phyloP scores from a whole-genome alignment of 23 tunicate species.

The Phallusia fumigata region DNA sequence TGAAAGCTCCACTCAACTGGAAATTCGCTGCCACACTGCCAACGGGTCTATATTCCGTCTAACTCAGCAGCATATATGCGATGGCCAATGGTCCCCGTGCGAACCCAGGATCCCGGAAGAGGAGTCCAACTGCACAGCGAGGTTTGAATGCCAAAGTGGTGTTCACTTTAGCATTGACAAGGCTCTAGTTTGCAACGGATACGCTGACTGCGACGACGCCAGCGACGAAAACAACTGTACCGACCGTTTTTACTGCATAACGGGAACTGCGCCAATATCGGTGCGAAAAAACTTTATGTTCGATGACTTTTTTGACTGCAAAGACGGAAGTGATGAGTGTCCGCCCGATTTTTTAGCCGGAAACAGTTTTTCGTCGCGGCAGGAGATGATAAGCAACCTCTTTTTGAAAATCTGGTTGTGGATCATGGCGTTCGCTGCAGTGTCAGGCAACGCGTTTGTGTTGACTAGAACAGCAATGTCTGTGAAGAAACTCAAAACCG shows the following conservation, averaged over 20 bases:
- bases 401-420: conserved; percentile 31
- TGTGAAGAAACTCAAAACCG: background rate
- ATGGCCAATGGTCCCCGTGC: conserved; percentile 50
- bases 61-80: conserved; percentile 37
- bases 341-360: conserved; percentile 21
- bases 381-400: conserved; percentile 39
- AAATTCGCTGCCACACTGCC: background rate
- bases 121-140: conserved; percentile 29
- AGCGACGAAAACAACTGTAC: conserved; percentile 42
- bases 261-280: conserved; percentile 16
- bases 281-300: conserved; percentile 33
- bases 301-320: conserved; percentile 62
- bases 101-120: conserved; percentile 37
- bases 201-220: conserved; percentile 45
- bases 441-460: conserved; percentile 51
- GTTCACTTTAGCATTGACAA: conserved; percentile 43
- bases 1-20: background rate
- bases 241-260: conserved; percentile 17
- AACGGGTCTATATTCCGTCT: background rate
- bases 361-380: conserved; percentile 43
- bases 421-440: conserved; percentile 48
- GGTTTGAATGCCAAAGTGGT: conserved; percentile 33
- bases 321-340: conserved; percentile 54
- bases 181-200: conserved; percentile 47
- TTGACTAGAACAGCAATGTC: conserved; percentile 21